phyloP scores from a whole-genome alignment of 2,888 invertebrate species.

The Archips crataeganus region DNA sequence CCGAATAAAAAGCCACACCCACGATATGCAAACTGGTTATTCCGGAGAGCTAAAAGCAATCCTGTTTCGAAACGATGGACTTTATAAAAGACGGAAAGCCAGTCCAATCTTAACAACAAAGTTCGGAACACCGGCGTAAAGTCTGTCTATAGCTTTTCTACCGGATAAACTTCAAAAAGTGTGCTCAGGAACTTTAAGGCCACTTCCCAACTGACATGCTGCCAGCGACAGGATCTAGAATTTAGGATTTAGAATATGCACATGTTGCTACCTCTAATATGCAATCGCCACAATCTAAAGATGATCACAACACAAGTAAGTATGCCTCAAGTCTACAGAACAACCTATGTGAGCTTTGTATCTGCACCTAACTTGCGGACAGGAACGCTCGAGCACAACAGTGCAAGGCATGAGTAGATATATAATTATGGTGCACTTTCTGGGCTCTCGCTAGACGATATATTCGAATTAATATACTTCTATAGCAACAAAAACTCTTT shows the following conservation, averaged over 20 bases:
- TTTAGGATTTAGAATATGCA: no score
- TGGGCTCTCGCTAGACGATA: background rate
- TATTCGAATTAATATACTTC: background rate
- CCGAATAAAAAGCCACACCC: background rate
- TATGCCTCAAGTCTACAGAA: no score
- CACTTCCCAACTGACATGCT: slow-evolving; percentile 3
- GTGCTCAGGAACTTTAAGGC: slow-evolving; percentile 8
- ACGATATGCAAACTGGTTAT: background rate
- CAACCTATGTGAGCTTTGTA: no score
- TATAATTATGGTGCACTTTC: background rate
- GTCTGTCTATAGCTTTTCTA: slow-evolving; percentile 1
- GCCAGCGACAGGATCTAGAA: background rate
- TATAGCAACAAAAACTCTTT: slow-evolving; percentile 5
- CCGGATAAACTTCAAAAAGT: slow-evolving; percentile 4
- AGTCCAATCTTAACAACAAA: slow-evolving; percentile 7
- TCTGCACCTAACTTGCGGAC: no score
- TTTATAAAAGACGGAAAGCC: slow-evolving; percentile 5
- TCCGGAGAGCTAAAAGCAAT: background rate
- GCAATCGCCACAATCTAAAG: no score
- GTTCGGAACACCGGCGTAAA: slow-evolving; percentile 3
- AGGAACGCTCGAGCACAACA: no score
- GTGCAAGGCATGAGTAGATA: no score
- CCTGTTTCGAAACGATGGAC: background rate
- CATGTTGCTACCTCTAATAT: no score
- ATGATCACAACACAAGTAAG: no score